Evolutionary conservation across 2,113 vertebrate genomes (phyloP), one percentile per base, ranked within the genome.

Genomic region (Phalacrocorax aristotelis): DNA sequence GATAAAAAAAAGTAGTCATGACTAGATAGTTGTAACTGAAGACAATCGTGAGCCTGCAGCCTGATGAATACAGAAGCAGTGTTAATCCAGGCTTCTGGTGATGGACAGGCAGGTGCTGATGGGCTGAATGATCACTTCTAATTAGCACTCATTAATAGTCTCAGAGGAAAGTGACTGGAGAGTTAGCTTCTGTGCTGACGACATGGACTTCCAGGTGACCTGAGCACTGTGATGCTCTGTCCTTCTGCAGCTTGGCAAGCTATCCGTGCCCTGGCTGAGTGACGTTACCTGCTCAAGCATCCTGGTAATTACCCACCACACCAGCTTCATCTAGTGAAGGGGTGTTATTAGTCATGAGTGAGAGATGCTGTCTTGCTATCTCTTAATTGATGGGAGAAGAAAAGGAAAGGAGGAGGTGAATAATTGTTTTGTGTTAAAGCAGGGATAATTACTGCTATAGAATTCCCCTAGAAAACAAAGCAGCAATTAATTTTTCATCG

Each of bases 401-500:
- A 82, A 52, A 64, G 75, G 49, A 62, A 52, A 91, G 70, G 66
- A 64, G 72, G 66, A 71, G 83, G 83, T 54, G 72, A 38, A 38
- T 74, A 89, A 71, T 80, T 72, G 60, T 72, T 93, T 93, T 89
- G 66, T 76, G 72, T 96, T 96, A 88, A 93, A 96, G 38, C 49
- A 71, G 68, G 77, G 61, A 84, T 94, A 97, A 97, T 83, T 70
- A 22, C 87, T 16, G 71, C 88, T 95, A 90, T 58, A 93, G 79
- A 78, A 77, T 96, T 95, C 87, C 70, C 46, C 49, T 65, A 51
- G 80, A 18, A 94, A 97, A 90, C 74, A 92, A 89, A 96, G 55
- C 10, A 9, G 75, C 29, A 34, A 20, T 95, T 92, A 89, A 82
- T 97, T 95, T 89, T 96, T 94, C 66, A 55, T 74, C 0, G 0